These are phyloP conservation scores for Tenualosa ilisha DNA, from an alignment of 2,797 vertebrate genomes.

Conservation along the genomic window DNA sequence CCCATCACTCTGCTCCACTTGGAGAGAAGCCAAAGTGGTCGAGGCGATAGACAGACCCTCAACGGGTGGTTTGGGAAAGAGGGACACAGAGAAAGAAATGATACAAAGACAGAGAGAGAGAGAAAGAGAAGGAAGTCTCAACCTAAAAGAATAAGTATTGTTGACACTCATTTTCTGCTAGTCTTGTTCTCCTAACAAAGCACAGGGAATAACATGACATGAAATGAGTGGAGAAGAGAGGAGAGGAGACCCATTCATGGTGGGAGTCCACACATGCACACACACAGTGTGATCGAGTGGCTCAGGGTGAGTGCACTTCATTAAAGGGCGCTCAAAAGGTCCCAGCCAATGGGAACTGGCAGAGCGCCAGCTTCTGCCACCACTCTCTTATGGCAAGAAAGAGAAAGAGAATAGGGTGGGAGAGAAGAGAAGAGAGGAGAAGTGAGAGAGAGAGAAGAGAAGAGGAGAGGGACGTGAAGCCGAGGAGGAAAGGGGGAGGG, in stretches of 20 bases:
- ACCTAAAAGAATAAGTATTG: neutral
- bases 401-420: neutral
- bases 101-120: neutral
- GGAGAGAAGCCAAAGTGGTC: neutral
- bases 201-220: neutral
- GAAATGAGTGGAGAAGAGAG: neutral
- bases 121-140: neutral
- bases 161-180: neutral
- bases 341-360: conserved; percentile 44
- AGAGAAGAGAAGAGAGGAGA: conserved; percentile 3
- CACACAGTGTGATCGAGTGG: conserved; percentile 42
- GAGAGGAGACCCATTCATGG: neutral
- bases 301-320: conserved; percentile 33
- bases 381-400: conserved; percentile 47
- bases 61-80: neutral
- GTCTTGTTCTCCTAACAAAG: neutral
- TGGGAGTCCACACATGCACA: neutral
- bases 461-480: conserved; percentile 22
- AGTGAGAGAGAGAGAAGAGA: neutral
- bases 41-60: neutral
- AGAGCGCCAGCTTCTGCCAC: conserved; percentile 60
- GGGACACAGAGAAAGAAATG: neutral
- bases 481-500: conserved; percentile 45
- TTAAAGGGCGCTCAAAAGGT: conserved; percentile 35
- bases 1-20: neutral